Evolutionary conservation across 2,797 vertebrate species (phyloP).

Genomic region (Chaetophractus vellerosus): DNA sequence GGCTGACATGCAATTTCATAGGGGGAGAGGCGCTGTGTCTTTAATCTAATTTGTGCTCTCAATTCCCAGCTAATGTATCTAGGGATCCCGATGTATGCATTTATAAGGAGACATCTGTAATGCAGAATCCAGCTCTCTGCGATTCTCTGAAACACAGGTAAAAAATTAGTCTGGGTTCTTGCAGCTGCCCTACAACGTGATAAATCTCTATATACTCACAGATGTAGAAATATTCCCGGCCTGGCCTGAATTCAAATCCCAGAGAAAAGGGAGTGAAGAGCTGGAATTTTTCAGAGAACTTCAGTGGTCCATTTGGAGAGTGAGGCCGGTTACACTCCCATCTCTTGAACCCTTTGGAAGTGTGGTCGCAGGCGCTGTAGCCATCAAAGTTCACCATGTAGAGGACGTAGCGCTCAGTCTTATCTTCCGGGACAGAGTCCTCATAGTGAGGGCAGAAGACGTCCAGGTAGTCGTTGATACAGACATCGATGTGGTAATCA

Average conservation of each 20-base stretch:
- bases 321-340: conserved; percentile 99
- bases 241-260: conserved; percentile 99
- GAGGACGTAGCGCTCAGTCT: conserved; percentile 97
- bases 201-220: conserved; percentile 94
- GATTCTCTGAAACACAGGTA: conserved; percentile 74
- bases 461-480: conserved; percentile 99
- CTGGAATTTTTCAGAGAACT: conserved; percentile 99
- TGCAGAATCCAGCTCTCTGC: conserved; percentile 49
- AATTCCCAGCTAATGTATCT: conserved; percentile 83
- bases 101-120: conserved; percentile 80
- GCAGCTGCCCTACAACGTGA: conserved; percentile 67
- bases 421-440: conserved; percentile 96
- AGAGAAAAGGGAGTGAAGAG: conserved; percentile 99
- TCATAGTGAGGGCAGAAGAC: conserved; percentile 99
- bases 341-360: conserved; percentile 98
- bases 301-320: conserved; percentile 97
- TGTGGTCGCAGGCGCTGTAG: conserved; percentile 98
- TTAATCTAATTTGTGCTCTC: conserved; percentile 87
- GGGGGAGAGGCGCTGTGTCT: conserved; percentile 80
- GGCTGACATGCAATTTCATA: conserved; percentile 82
- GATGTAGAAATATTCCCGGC: conserved; percentile 99
- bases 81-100: conserved; percentile 72
- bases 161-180: conserved; percentile 79
- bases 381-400: conserved; percentile 99
- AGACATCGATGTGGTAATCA: conserved; percentile 98